Percentiles rank a stretch among this genome's conserved stretches.
Evolutionary conservation across 2,797 vertebrate species (phyloP).

Genomic region (Epinephelus coioides): DNA sequence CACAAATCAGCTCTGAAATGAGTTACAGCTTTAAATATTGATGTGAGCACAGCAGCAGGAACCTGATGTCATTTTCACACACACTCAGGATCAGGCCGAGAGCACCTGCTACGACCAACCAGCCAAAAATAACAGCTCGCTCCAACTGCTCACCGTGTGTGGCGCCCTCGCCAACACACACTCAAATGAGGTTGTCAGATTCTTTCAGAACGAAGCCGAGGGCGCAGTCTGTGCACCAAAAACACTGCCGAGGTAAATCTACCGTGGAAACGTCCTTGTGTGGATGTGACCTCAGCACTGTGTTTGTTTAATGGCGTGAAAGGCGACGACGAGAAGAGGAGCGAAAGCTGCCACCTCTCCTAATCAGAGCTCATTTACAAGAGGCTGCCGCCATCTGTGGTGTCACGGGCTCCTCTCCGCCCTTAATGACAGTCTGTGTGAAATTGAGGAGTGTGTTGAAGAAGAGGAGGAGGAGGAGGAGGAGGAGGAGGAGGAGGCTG

Average conservation of each 20-base stretch:
- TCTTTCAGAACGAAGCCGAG: slow-evolving; percentile 50
- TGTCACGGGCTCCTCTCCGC: slow-evolving; percentile 67
- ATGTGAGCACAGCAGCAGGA: slow-evolving; percentile 63
- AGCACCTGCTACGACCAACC: slow-evolving; percentile 73
- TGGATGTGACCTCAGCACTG: slow-evolving; percentile 62
- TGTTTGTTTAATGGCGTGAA: slow-evolving; percentile 76
- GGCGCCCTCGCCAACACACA: slow-evolving; percentile 54
- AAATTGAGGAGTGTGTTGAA: slow-evolving; percentile 70
- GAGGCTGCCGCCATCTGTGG: slow-evolving; percentile 81
- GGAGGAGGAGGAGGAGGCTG: not conserved
- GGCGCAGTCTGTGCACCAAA: slow-evolving; percentile 46
- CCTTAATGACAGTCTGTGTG: slow-evolving; percentile 78
- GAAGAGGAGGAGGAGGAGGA: slow-evolving; percentile 9
- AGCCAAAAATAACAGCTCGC: slow-evolving; percentile 73
- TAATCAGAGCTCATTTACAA: slow-evolving; percentile 83
- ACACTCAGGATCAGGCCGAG: slow-evolving; percentile 60
- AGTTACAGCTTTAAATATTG: slow-evolving; percentile 77
- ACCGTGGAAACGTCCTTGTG: slow-evolving; percentile 74
- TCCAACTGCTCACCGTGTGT: slow-evolving; percentile 50
- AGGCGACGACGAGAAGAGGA: slow-evolving; percentile 67
- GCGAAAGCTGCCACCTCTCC: slow-evolving; percentile 78
- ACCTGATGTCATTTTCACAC: slow-evolving; percentile 74
- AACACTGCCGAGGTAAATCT: slow-evolving; percentile 71
- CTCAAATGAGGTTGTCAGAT: slow-evolving; percentile 69
- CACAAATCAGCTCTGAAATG: slow-evolving; percentile 74